Conservation (phyloP, 2,113 vertebrate genomes). For the Spermophilus dauricus region DNA sequence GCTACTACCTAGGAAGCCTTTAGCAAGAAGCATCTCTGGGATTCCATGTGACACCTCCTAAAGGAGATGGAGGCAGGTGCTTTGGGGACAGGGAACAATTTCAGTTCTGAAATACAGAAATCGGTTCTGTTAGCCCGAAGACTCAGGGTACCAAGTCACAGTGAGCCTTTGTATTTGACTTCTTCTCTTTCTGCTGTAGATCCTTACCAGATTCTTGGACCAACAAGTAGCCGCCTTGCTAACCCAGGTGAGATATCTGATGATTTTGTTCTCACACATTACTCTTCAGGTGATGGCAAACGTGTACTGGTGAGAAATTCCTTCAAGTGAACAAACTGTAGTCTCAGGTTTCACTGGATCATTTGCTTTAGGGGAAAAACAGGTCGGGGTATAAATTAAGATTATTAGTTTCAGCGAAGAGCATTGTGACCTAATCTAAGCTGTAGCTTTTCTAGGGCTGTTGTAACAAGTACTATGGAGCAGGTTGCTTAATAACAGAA, state of each 20-base stretch:
- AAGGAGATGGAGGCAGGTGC: not conserved
- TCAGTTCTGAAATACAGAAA: not conserved
- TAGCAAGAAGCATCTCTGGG: not conserved
- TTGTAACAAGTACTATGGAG: too few species aligned
- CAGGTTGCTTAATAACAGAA: not conserved
- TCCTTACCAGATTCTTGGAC: constrained; percentile 98
- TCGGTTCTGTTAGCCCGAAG: not conserved
- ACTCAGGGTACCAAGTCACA: accelerated
- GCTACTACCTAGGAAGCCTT: not conserved
- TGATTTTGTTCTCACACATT: not conserved
- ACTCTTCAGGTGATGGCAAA: not conserved
- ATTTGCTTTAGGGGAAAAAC: not conserved
- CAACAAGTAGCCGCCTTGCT: constrained; percentile 97
- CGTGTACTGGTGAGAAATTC: not conserved
- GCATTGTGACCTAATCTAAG: too few species aligned
- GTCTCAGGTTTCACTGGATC: not conserved
- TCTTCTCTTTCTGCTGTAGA: constrained; percentile 87
- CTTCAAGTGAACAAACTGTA: not conserved
- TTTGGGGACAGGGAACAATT: not conserved
- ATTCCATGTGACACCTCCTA: accelerated
- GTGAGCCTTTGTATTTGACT: not conserved
- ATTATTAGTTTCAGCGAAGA: not conserved
- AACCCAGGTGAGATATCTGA: constrained; percentile 95
- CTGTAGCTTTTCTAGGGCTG: not conserved
- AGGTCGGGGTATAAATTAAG: not conserved